These are phyloP conservation scores for Colostygia pectinataria DNA, from an alignment of 2,888 invertebrate species.

Conservation along the genomic window DNA sequence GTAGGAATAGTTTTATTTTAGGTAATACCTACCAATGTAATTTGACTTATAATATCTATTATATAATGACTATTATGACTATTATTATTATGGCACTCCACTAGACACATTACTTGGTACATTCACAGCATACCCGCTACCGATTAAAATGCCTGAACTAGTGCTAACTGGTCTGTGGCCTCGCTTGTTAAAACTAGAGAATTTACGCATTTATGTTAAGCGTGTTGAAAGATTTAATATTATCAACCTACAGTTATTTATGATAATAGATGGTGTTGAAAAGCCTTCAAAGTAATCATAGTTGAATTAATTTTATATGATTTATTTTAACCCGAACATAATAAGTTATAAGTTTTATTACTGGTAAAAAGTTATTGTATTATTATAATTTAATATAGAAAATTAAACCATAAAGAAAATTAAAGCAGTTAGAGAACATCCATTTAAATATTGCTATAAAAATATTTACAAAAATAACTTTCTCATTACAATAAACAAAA, in stretches of 20 bases:
- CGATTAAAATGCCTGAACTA: background rate
- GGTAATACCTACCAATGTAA: too few relatives aligned
- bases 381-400: too few relatives aligned
- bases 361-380: background rate
- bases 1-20: too few relatives aligned
- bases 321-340: background rate
- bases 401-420: too few relatives aligned
- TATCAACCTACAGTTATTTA: slow-evolving; percentile 9
- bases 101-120: too few relatives aligned
- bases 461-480: slow-evolving; percentile 17
- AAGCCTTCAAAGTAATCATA: background rate
- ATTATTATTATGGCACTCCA: too few relatives aligned
- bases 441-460: slow-evolving; percentile 4
- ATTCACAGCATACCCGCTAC: too few relatives aligned
- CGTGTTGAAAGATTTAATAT: slow-evolving; percentile 11
- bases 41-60: too few relatives aligned
- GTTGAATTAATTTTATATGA: background rate
- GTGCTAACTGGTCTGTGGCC: slow-evolving; percentile 4
- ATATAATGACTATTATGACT: too few relatives aligned
- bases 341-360: too few relatives aligned
- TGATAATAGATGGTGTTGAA: background rate
- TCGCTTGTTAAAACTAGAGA: slow-evolving; percentile 6
- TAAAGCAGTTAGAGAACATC: background rate
- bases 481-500: slow-evolving; percentile 21
- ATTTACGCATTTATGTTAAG: slow-evolving; percentile 14